phyloP scores from a whole-genome alignment of 2,888 invertebrate species.

The Leucophenga montana region DNA sequence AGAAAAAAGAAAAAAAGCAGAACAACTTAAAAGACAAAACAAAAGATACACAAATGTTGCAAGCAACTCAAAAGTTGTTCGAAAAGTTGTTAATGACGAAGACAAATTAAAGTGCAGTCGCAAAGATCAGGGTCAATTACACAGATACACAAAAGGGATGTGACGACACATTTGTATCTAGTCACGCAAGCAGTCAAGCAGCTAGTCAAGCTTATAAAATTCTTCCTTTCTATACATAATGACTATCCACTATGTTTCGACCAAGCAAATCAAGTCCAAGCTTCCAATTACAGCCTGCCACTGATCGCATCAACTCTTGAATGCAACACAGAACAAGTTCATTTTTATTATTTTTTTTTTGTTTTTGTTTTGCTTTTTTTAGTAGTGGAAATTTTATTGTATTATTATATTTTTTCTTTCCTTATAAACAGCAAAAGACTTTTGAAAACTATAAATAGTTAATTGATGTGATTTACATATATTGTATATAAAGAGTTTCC shows the following conservation, averaged over 20 bases:
- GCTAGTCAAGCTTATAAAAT: too few relatives aligned
- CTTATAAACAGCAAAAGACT: too few relatives aligned
- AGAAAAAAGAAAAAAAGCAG: constrained; percentile 28
- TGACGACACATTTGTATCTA: not conserved
- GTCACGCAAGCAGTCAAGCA: too few relatives aligned
- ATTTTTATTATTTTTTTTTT: not conserved
- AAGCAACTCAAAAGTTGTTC: constrained; percentile 58
- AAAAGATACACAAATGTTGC: not conserved
- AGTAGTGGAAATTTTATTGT: not conserved
- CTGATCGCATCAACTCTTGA: too few relatives aligned
- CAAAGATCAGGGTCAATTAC: not conserved
- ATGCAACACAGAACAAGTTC: too few relatives aligned
- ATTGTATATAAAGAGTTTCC: not conserved
- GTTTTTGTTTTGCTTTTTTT: not conserved
- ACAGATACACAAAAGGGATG: not conserved
- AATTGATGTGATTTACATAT: constrained; percentile 3
- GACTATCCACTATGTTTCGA: not conserved
- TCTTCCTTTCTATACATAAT: too few relatives aligned
- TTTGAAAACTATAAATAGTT: constrained; percentile 1
- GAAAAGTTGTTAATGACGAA: constrained; percentile 39
- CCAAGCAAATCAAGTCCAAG: constrained; percentile 10
- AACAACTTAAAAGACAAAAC: constrained; percentile 24
- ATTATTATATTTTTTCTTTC: not conserved
- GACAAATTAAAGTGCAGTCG: not conserved
- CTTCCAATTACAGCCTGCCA: not conserved